Conservation (phyloP, 2,888 invertebrate genomes). For the Encarsia formosa region DNA sequence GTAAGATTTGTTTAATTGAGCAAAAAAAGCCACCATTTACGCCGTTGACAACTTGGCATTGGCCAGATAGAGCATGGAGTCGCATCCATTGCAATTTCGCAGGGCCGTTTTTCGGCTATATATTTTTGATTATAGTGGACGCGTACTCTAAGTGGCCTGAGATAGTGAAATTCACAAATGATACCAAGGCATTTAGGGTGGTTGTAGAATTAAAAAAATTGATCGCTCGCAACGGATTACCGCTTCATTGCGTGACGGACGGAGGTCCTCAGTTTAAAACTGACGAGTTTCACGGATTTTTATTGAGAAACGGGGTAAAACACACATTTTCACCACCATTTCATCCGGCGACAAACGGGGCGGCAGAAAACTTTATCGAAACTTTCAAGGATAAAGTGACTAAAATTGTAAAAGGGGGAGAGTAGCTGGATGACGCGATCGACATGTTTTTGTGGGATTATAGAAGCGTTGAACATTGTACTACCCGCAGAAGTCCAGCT, state of each 20-base stretch:
- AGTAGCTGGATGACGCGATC: conserved; percentile 5
- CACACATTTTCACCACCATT: conserved; percentile 13
- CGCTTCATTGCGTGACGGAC: conserved; percentile 26
- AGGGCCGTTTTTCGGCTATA: conserved; percentile 25
- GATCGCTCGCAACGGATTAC: conserved; percentile 26
- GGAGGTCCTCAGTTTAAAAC: conserved; percentile 23
- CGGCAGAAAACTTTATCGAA: conserved; percentile 21
- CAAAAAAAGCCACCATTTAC: not conserved
- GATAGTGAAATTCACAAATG: conserved; percentile 10
- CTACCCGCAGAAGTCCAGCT: conserved; percentile 14
- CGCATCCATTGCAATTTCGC: conserved; percentile 32
- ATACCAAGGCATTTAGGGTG: conserved; percentile 4
- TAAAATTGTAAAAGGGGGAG: conserved; percentile 13
- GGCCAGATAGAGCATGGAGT: conserved; percentile 22
- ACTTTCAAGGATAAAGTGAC: conserved; percentile 20
- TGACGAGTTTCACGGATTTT: not conserved
- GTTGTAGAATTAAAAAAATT: conserved; percentile 8
- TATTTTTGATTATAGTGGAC: conserved; percentile 30
- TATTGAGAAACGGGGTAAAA: not conserved
- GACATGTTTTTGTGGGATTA: conserved; percentile 17
- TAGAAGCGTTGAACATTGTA: conserved; percentile 12
- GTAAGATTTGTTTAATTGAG: conserved; percentile 4
- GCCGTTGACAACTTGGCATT: conserved; percentile 18
- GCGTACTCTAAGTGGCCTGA: conserved; percentile 21
- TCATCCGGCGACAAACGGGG: conserved; percentile 2